Evolutionary conservation across 2,797 vertebrate species (phyloP), one percentile per base, ranked within the genome.

Genomic region (Sternarchorhynchus goeldii): DNA sequence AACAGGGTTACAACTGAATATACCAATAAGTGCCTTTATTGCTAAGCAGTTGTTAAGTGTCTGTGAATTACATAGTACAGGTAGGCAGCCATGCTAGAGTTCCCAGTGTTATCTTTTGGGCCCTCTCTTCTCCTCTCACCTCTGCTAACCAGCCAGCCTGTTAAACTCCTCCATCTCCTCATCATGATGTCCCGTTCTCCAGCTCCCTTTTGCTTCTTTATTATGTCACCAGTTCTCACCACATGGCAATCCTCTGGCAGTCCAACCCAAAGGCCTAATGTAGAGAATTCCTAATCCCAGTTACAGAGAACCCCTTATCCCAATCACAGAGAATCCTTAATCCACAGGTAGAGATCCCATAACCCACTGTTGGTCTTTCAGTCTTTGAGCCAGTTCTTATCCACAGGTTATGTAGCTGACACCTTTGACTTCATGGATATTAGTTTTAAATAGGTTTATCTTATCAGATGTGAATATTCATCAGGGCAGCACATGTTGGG

Each of bases 351-450:
- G 45, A 14, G 78, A 81, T 80, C 74, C 75, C 69, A 62, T 77
- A 86, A 86, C 78, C 56, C 77, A 77, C 60, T 78, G 80, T 82
- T 82, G 45, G 64, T 77, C 67, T 79, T 83, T 78, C 86, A 77
- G 64, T 83, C 75, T 66, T 86, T 84, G 36, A 78, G 57, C 77
- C 71, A 77, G 71, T 76, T 82, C 64, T 77, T 81, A 31, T 82
- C 75, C 75, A 68, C 53, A 75, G 57, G 55, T 34, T 58, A 63
- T 73, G 57, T 77, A 32, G 70, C 56, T 82, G 73, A 80, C 78
- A 77, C 39, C 75, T 77, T 66, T 41, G 77, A 73, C 78, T 69
- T 66, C 29, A 76, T 72, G 63, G 67, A 77, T 29, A 72, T 55
- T 58, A 80, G 36, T 78, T 73, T 67, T 78, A 76, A 64, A 63